Evolutionary conservation across 1,140 invertebrate genomes (phyloP).

Genomic region (Sitodiplosis mosellana): DNA sequence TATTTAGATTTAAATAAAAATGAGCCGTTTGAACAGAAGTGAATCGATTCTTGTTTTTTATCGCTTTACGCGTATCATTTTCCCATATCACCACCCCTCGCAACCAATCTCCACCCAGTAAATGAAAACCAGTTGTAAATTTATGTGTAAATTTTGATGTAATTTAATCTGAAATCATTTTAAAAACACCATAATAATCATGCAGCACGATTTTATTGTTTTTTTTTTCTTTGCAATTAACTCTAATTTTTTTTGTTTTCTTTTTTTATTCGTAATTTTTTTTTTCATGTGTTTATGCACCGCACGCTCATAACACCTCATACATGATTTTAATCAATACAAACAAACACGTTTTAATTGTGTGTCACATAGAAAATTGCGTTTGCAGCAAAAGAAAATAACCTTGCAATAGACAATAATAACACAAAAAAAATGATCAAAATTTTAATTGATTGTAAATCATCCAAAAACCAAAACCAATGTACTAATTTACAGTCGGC

Average conservation of each 20-base stretch:
- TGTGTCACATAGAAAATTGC: neutral
- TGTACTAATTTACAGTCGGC: constrained; percentile 30
- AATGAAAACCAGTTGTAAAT: no score
- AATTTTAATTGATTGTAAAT: constrained; percentile 2
- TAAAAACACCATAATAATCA: no score
- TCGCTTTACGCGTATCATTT: no score
- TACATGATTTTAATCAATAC: constrained; percentile 5
- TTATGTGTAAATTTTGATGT: no score
- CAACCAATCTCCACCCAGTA: no score
- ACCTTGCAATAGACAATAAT: neutral
- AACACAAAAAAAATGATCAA: constrained; percentile 4
- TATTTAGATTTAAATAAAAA: no score
- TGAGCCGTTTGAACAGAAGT: no score
- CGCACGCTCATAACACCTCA: neutral
- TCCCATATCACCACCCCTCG: no score
- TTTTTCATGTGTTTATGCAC: constrained; percentile 5
- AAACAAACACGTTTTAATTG: constrained; percentile 1
- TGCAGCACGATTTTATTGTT: constrained; percentile 1
- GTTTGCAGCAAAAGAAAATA: no score
- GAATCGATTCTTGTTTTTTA: no score
- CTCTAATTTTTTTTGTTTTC: constrained; percentile 5
- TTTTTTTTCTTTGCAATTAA: constrained; percentile 9
- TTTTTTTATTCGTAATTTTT: neutral
- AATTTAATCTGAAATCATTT: no score
- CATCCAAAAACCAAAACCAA: neutral